Conservation (phyloP, 2,797 vertebrate species). For the Fratercula arctica region DNA sequence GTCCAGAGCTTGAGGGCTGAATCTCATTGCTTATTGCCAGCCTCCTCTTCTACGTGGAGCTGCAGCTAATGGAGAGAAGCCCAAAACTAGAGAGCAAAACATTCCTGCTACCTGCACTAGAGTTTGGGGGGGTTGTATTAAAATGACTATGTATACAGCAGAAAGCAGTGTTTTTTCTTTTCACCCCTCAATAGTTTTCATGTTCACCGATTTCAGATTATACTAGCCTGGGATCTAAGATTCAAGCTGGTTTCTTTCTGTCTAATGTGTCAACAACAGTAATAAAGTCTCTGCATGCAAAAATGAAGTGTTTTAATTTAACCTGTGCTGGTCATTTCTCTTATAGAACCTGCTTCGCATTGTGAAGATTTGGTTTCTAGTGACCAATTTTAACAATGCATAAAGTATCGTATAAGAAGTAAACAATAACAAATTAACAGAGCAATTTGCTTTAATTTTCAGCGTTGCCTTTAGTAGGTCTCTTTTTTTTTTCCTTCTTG, state of each 20-base stretch:
- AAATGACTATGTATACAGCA: background rate
- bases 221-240: background rate
- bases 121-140: background rate
- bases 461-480: background rate
- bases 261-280: background rate
- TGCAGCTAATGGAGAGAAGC: slow-evolving; percentile 6
- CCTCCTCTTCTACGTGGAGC: background rate
- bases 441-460: background rate
- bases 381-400: background rate
- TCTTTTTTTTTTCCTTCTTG: background rate
- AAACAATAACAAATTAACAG: background rate
- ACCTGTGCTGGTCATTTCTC: background rate
- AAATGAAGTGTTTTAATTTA: background rate
- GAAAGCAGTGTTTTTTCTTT: background rate
- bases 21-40: background rate
- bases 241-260: background rate
- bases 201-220: background rate
- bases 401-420: background rate
- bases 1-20: slow-evolving; percentile 4
- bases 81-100: background rate
- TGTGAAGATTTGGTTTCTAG: background rate
- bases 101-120: background rate
- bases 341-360: background rate
- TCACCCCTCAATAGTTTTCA: background rate
- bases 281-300: background rate